Evolutionary conservation across 2,888 invertebrate genomes (phyloP).

Genomic region (Lepetodrilus schrolli): DNA sequence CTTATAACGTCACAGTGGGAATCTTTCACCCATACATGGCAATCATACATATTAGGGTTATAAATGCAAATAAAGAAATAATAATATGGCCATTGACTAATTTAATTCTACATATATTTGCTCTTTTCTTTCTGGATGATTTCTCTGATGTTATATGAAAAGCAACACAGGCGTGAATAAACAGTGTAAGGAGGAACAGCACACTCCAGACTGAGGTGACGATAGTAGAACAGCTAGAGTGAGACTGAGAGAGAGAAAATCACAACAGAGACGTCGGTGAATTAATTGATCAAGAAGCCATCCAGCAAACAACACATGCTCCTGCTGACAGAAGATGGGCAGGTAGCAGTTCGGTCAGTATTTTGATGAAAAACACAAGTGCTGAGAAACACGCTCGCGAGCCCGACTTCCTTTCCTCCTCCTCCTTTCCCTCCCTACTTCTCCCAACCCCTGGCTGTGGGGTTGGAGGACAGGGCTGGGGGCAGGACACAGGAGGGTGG

Average conservation of each 20-base stretch:
- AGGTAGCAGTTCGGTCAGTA: constrained; percentile 13
- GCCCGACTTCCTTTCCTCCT: background rate
- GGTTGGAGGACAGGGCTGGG: too few species aligned
- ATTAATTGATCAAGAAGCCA: constrained; percentile 16
- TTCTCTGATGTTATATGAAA: constrained; percentile 14
- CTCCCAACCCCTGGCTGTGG: too few species aligned
- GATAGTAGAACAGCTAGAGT: background rate
- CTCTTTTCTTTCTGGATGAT: constrained; percentile 12
- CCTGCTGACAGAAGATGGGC: background rate
- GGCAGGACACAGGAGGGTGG: background rate
- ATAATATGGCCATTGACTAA: too few species aligned
- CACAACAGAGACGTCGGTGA: constrained; percentile 10
- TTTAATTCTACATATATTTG: too few species aligned
- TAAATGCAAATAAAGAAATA: too few species aligned
- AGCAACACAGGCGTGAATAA: constrained; percentile 8
- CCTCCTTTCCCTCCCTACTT: background rate
- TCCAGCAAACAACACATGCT: constrained; percentile 4
- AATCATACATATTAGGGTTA: too few species aligned
- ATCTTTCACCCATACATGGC: too few species aligned
- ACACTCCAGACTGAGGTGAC: constrained; percentile 22
- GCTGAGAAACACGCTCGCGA: constrained; percentile 16
- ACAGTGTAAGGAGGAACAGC: constrained; percentile 8
- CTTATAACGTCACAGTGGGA: too few species aligned
- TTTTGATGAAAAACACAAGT: constrained; percentile 20
- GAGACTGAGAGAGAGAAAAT: background rate